phyloP scores from a whole-genome alignment of 2,113 vertebrate genomes.

The Turnix velox region DNA sequence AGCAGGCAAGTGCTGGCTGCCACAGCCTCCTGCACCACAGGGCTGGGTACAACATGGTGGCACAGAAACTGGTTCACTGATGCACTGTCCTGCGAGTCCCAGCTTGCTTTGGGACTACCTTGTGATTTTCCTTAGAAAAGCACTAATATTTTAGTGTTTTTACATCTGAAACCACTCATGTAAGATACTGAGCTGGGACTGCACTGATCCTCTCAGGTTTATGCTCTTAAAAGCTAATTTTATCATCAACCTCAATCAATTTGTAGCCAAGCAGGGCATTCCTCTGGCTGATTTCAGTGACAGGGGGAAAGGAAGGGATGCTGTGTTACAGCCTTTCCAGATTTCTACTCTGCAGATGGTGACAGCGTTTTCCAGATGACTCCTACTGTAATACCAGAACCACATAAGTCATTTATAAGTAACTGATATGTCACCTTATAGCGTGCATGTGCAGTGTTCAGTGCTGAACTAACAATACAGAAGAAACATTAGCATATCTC shows the following conservation, averaged over 20 bases:
- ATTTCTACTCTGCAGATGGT: background rate
- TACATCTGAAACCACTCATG: background rate
- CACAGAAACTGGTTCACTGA: background rate
- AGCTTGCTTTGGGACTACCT: background rate
- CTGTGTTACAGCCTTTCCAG: background rate
- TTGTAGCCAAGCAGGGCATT: background rate
- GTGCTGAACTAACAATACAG: background rate
- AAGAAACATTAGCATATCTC: background rate
- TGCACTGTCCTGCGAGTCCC: background rate
- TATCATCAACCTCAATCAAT: background rate
- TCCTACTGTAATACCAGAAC: constrained; percentile 26
- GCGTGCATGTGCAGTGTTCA: background rate
- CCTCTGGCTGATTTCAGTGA: background rate
- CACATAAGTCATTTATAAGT: constrained; percentile 33
- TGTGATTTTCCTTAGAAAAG: background rate
- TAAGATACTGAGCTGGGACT: background rate
- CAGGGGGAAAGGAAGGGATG: background rate
- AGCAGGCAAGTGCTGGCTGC: background rate
- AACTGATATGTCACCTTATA: background rate
- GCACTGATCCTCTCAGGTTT: background rate
- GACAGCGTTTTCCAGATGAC: background rate
- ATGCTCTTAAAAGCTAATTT: background rate
- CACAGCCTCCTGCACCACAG: background rate
- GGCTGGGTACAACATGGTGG: background rate
- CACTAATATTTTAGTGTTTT: background rate